These are phyloP conservation scores for Incurvaria masculella DNA, from an alignment of 2,888 invertebrate species.

Conservation along the genomic window DNA sequence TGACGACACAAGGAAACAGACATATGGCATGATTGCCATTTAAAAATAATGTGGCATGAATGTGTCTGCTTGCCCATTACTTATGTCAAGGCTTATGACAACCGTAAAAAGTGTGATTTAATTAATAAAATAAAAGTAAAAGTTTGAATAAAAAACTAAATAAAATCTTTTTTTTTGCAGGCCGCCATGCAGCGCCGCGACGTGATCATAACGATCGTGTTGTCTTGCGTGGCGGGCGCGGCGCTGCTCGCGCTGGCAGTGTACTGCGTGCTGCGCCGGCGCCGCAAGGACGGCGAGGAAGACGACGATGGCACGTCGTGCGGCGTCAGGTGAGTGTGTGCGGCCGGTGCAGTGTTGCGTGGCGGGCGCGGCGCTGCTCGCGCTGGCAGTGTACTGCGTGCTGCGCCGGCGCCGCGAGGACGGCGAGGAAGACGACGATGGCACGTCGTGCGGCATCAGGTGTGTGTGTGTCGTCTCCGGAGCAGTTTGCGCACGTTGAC, in stretches of 20 bases:
- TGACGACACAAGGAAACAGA: too few relatives aligned
- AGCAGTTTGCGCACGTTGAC: too few relatives aligned
- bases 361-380: slow-evolving; percentile 56
- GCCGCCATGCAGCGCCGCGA: slow-evolving; percentile 67
- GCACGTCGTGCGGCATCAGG: slow-evolving; percentile 53
- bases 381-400: slow-evolving; percentile 55
- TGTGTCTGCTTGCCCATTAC: too few relatives aligned
- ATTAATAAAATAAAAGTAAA: too few relatives aligned
- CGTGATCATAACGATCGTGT: slow-evolving; percentile 61
- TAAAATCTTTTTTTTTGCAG: slow-evolving; percentile 32
- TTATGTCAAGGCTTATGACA: too few relatives aligned
- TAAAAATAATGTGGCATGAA: too few relatives aligned
- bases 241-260: slow-evolving; percentile 58
- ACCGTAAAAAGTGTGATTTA: too few relatives aligned
- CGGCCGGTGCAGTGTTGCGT: slow-evolving; percentile 49
- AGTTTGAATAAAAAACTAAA: too few relatives aligned
- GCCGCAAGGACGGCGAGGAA: slow-evolving; percentile 56
- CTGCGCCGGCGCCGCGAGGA: slow-evolving; percentile 56
- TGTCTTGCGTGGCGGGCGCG: slow-evolving; percentile 59
- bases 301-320: slow-evolving; percentile 57
- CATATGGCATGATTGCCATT: too few relatives aligned
- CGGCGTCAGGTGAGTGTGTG: slow-evolving; percentile 31
- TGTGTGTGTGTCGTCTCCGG: too few relatives aligned
- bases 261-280: slow-evolving; percentile 53
- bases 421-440: slow-evolving; percentile 56